These are phyloP conservation scores for Zoanthus sansibaricus DNA, from an alignment of 92 coral and sea anemone genomes.

Conservation along the genomic window DNA sequence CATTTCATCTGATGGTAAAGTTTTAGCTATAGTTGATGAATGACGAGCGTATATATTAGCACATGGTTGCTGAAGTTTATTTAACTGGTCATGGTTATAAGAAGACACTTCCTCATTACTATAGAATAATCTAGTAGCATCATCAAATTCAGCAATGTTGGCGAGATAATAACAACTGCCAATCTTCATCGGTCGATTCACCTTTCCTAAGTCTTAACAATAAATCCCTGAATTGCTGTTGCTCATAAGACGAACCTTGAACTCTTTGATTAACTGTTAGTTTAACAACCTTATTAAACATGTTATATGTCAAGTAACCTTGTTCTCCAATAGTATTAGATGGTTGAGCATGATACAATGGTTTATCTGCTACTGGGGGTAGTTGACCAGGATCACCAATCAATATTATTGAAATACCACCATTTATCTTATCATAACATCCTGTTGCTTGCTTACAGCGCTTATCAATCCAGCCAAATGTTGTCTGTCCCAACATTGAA, in stretches of 20 bases:
- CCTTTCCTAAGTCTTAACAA: slow-evolving; percentile 59
- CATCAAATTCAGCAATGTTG: slow-evolving; percentile 63
- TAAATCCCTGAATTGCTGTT: slow-evolving; percentile 54
- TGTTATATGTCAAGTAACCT: slow-evolving; percentile 55
- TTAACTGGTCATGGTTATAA: slow-evolving; percentile 9
- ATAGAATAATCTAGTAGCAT: slow-evolving; percentile 46
- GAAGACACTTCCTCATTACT: slow-evolving; percentile 34
- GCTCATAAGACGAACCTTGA: slow-evolving; percentile 47
- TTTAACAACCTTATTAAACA: slow-evolving; percentile 63
- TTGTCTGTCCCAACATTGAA: slow-evolving; percentile 76
- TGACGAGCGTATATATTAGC: slow-evolving; percentile 7
- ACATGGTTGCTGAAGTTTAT: not conserved
- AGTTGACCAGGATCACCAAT: slow-evolving; percentile 47
- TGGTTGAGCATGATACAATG: slow-evolving; percentile 66
- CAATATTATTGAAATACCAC: slow-evolving; percentile 41
- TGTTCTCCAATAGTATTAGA: slow-evolving; percentile 66
- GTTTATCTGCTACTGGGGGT: slow-evolving; percentile 48
- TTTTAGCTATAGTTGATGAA: not conserved
- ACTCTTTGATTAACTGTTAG: slow-evolving; percentile 67
- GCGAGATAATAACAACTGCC: slow-evolving; percentile 59
- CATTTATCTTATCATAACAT: slow-evolving; percentile 42
- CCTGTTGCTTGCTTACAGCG: slow-evolving; percentile 68
- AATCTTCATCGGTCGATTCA: slow-evolving; percentile 66
- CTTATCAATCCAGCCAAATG: slow-evolving; percentile 63
- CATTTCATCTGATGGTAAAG: slow-evolving; percentile 6